A percentile compares a stretch with the other conserved stretches of the same genome.
Conservation (phyloP, 2,797 vertebrate species). For the Lacerta bilineata region DNA sequence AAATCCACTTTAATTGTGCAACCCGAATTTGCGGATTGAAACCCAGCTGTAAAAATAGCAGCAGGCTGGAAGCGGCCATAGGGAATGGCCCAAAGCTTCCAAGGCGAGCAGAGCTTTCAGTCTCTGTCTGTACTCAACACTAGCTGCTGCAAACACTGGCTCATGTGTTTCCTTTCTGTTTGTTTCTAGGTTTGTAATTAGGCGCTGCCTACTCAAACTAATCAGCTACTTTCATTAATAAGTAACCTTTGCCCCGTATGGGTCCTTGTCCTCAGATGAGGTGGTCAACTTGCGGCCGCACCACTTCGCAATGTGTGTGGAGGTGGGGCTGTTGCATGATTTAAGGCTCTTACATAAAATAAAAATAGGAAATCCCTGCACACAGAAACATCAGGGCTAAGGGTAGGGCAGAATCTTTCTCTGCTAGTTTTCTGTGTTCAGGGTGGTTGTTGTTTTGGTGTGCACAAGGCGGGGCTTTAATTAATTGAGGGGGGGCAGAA, state of each 20-base stretch:
- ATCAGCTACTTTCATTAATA: not conserved
- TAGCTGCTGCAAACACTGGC: not conserved
- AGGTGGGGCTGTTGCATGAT: not conserved
- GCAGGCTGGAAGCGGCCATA: too few species aligned
- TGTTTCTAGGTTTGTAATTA: not conserved
- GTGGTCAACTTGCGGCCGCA: not conserved
- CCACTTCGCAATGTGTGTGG: not conserved
- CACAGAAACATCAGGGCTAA: not conserved
- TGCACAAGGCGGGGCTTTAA: too few species aligned
- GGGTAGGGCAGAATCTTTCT: not conserved
- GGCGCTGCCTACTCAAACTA: not conserved
- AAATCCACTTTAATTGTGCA: too few species aligned
- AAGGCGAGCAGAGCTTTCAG: not conserved
- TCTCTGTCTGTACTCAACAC: not conserved
- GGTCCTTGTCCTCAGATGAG: not conserved
- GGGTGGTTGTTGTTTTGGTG: too few species aligned
- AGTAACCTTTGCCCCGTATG: not conserved
- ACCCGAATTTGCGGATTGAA: too few species aligned
- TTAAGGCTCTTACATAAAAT: not conserved
- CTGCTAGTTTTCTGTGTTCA: too few species aligned
- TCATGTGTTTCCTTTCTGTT: not conserved
- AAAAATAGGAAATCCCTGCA: not conserved
- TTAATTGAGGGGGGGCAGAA: too few species aligned
- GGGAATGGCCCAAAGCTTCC: not conserved
- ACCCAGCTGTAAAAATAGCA: too few species aligned